Base-by-base conservation (phyloP, 1,140 invertebrate species). In the Rhagoletis pomonella region DNA sequence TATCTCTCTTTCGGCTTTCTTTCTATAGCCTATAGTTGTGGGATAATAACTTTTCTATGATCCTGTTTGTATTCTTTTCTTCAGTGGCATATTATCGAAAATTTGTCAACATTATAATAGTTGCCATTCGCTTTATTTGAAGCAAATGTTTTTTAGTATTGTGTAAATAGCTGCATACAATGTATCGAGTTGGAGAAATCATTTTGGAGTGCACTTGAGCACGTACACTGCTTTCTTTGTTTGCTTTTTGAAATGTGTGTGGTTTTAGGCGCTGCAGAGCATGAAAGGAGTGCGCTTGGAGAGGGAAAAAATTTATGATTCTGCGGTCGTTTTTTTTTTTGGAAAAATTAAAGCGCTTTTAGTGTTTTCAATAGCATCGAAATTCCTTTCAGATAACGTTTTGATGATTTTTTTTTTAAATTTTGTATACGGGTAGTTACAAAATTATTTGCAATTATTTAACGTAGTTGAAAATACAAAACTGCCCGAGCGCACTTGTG, bases 31-130 rank as follows among this genome's bases (percentile, higher is more conserved):
- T n/a, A 73, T 73, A 73, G 69, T 81, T 81, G 12, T 55, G 73
- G 47, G 73, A 81, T 81, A 81, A 81, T 58, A 81, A 81, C 73
- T 81, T 81, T 81, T 81, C 73, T 81, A 81, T 58, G 73, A 81
- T 81, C 73, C 73, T 81, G 47, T 81, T 81, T 55, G n/a, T 1
- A 2, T 58, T 81, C 55, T 55, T 29, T 55, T 81, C n/a, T n/a
- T n/a, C n/a, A 39, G 39, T 14, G 39, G 7, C 2, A n/a, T 69
- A 69, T 39, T 44, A 77, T 10, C 7, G 47, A 55, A 55, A 81
- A 81, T 81, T 81, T 81, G 73, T 81, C 73, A 81, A 81, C 73
- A 81, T 81, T 3, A 67, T 67, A 81, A 50, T 81, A 1, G 9
- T 55, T 81, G 3, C 12, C 10, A n/a, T 7, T 81, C 55, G 73